A percentile compares a stretch with the other conserved stretches of the same genome.
Conservation (phyloP, 1,140 invertebrate genomes). For the Neelides sp. region DNA sequence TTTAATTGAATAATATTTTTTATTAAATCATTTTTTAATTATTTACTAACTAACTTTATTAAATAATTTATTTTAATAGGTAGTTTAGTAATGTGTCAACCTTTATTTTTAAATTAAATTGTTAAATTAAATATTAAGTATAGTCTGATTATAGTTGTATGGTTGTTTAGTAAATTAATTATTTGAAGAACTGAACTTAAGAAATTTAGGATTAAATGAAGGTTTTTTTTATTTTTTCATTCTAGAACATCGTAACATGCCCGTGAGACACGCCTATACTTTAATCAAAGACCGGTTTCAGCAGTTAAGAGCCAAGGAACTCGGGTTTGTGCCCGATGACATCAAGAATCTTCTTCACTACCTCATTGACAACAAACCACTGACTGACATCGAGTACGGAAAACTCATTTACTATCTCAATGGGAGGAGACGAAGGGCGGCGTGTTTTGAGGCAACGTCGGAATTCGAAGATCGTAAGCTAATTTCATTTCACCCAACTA, state of each 20-base stretch:
- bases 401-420: conserved; percentile 11
- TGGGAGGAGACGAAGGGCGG: conserved; percentile 7
- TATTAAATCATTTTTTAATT: conserved; percentile 10
- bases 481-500: not conserved
- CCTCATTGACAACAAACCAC: conserved; percentile 9
- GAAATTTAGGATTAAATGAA: conserved; percentile 11
- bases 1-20: conserved; percentile 1
- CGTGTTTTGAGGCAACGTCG: conserved; percentile 13
- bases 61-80: no score
- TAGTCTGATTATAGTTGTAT: no score
- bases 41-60: no score
- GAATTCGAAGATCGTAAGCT: conserved; percentile 4
- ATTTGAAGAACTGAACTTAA: not conserved
- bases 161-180: no score
- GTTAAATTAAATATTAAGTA: no score
- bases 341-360: conserved; percentile 12
- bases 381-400: conserved; percentile 14
- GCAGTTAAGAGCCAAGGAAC: conserved; percentile 16
- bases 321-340: conserved; percentile 14
- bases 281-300: conserved; percentile 42
- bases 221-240: conserved; percentile 9
- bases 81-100: no score
- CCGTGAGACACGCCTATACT: conserved; percentile 72
- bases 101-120: no score
- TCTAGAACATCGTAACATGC: conserved; percentile 85